Conservation (phyloP, 2,113 vertebrate species). For the Erinaceus europaeus region DNA sequence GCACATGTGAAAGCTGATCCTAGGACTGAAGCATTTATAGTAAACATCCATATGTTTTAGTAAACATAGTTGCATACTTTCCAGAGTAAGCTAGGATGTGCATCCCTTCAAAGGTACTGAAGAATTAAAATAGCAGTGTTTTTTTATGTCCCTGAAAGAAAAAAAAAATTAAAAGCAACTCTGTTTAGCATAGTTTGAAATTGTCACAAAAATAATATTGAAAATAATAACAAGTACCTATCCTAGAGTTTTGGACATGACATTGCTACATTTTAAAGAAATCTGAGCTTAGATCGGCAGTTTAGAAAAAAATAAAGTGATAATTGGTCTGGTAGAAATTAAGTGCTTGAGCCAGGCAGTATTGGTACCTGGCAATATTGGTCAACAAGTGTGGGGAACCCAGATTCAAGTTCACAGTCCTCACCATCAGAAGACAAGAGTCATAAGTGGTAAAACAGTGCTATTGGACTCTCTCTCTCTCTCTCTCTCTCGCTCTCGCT, state of each 20-base stretch:
- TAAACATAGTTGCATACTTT: constrained; percentile 48
- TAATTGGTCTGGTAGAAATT: background rate
- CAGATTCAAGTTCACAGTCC: no score
- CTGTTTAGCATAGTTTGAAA: background rate
- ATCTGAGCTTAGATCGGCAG: no score
- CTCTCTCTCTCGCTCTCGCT: no score
- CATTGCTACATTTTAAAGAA: no score
- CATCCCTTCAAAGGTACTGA: constrained; percentile 23
- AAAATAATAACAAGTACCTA: background rate
- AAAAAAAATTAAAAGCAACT: background rate
- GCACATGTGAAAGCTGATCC: background rate
- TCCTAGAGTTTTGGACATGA: no score
- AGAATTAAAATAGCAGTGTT: constrained; percentile 38
- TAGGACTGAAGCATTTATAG: constrained; percentile 45
- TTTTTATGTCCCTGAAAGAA: background rate
- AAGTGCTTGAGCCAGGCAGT: background rate
- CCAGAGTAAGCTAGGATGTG: constrained; percentile 19
- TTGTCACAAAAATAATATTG: background rate
- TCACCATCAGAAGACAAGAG: no score
- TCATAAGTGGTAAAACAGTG: no score
- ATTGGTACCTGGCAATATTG: no score
- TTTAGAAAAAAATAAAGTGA: no score
- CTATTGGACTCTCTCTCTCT: no score
- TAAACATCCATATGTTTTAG: constrained; percentile 56
- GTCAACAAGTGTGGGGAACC: no score